Conservation (phyloP, 1,140 invertebrate genomes). For the Aphaenogaster ashmeadi region DNA sequence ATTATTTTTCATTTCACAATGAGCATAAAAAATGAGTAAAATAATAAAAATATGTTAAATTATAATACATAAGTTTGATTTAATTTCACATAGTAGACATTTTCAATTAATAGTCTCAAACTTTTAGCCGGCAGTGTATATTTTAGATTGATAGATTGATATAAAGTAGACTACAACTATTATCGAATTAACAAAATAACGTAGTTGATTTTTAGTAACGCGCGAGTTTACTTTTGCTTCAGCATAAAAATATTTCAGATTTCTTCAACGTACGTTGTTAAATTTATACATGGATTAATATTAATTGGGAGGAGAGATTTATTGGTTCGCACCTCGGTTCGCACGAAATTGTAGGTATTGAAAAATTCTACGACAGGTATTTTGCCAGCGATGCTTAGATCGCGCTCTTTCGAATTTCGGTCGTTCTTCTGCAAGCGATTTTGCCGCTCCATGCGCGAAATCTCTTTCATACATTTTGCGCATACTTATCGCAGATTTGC, state of each 20-base stretch:
- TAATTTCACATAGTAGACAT: no score
- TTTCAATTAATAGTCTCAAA: no score
- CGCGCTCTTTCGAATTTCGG: background rate
- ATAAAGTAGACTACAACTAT: background rate
- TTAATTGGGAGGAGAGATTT: background rate
- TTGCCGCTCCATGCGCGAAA: constrained; percentile 10
- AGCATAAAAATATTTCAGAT: background rate
- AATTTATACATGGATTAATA: background rate
- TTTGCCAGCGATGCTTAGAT: background rate
- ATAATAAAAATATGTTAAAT: no score
- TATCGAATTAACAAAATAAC: background rate
- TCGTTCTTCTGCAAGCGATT: constrained; percentile 5
- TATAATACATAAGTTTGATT: no score
- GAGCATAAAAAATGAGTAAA: no score
- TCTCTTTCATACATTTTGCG: constrained; percentile 56
- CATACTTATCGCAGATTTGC: constrained; percentile 56
- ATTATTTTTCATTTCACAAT: no score
- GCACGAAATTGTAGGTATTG: background rate
- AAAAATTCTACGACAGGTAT: background rate
- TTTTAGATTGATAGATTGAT: no score
- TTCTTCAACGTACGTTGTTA: background rate
- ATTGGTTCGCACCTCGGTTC: background rate
- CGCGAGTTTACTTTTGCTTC: background rate
- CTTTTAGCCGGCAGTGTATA: background rate
- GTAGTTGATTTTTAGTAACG: background rate